Conservation (phyloP, 1,140 invertebrate species). For the Phortica variegata region DNA sequence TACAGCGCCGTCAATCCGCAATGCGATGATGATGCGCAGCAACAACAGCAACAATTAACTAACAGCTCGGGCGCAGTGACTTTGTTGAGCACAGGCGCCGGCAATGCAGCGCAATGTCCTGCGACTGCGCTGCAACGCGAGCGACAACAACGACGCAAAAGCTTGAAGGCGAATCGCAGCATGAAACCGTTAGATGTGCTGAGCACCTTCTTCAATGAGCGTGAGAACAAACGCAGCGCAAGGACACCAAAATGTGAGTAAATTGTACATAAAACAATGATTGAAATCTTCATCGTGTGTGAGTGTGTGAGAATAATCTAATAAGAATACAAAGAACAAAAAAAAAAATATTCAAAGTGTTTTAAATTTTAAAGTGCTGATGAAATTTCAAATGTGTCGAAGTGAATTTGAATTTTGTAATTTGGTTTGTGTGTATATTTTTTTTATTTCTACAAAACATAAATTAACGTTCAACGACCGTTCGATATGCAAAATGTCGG, state of each 20-base stretch:
- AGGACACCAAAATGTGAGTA: conserved; percentile 53
- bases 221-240: conserved; percentile 29
- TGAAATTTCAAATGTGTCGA: conserved; percentile 2
- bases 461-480: no score
- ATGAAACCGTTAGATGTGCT: conserved; percentile 42
- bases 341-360: no score
- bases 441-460: no score
- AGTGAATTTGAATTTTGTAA: no score
- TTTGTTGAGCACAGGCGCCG: neutral
- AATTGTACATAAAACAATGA: neutral
- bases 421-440: neutral
- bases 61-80: conserved; percentile 9
- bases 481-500: no score
- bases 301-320: neutral
- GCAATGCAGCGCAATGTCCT: neutral
- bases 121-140: neutral
- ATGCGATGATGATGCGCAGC: conserved; percentile 24
- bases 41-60: neutral
- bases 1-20: conserved; percentile 44
- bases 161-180: conserved; percentile 44
- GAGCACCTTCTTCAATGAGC: conserved; percentile 48
- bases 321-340: conserved; percentile 1
- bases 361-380: no score
- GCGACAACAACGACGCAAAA: conserved; percentile 40
- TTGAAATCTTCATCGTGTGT: neutral